Evolutionary conservation across 2,888 invertebrate species (phyloP), one percentile per base, ranked within the genome.

Genomic region (Caenorhabditis sulstoni): DNA sequence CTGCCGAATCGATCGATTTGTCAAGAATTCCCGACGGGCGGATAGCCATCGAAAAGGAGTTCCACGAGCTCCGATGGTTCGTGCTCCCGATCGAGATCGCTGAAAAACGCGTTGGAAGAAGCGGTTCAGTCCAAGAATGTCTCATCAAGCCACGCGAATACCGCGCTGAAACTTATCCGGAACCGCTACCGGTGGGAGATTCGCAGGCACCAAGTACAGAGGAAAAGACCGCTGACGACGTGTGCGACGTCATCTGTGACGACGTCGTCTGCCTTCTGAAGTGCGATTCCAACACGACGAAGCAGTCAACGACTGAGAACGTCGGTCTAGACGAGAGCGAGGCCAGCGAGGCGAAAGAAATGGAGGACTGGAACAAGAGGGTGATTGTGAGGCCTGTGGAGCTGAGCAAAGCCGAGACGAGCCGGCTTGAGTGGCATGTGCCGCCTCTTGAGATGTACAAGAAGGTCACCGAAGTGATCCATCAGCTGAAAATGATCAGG

Each of bases 401-500:
- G 59, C 68, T 84, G 49, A 79, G 70, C 9, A 74, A 14, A 53
- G 82, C 81, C 18, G 76, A 81, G 23, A 74, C 73, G 35, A 29
- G 18, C 20, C 65, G 37, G 61, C 79, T 66, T 9, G 90, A 91
- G 85, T 95, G 95, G 94, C 93, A 94, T 81, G 93, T 93, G 82
- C 94, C 95, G 0, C 94, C 95, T 0, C 94, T 95, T 87, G 93
- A 93, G 52, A 93, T 96, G 49, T 95, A 95, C 94, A 94, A 94
- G 87, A 94, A 81, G 61, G 83, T 84, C 9, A 85, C 81, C 1
- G 86, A 86, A 16, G 79, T 81, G 0, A 62, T 86, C 11, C 86
- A 85, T 68, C 79, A 82, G 49, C 52, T 86, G 57, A 80, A 81
- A 39, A 83, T 86, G 85, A 86, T 86, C 23, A 66, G 58, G 55